These are phyloP conservation scores for Cercocebus atys DNA, from an alignment of 2,113 vertebrate species.

Conservation along the genomic window DNA sequence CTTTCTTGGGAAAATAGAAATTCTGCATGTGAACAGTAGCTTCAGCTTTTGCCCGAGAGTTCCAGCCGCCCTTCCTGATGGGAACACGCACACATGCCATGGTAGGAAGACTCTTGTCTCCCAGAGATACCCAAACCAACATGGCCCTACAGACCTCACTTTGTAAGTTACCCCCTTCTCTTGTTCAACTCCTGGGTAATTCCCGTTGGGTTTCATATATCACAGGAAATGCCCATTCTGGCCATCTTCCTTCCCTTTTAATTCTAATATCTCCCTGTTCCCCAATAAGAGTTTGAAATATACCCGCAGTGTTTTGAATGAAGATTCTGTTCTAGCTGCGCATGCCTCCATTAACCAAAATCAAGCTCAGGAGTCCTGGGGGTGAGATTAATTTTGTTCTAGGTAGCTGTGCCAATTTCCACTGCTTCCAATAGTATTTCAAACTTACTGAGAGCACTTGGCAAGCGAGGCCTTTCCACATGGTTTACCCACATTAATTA, in stretches of 20 bases:
- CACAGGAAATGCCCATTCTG: background rate
- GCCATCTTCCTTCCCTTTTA: background rate
- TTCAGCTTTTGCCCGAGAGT: background rate
- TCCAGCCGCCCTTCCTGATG: background rate
- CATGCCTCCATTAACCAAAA: slow-evolving; percentile 43
- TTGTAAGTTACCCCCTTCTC: background rate
- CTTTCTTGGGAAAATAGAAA: background rate
- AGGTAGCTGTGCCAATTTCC: slow-evolving; percentile 8
- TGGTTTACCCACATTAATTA: slow-evolving; percentile 58
- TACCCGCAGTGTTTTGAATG: background rate
- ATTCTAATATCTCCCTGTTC: background rate
- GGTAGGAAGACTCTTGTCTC: background rate
- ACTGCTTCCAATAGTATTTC: slow-evolving; percentile 50
- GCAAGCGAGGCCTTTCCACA: slow-evolving; percentile 50
- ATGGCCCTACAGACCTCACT: background rate
- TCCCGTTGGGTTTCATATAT: background rate
- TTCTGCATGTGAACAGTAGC: background rate
- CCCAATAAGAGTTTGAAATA: background rate
- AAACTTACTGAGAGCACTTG: slow-evolving; percentile 37
- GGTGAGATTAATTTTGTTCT: slow-evolving; percentile 43
- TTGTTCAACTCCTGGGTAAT: background rate
- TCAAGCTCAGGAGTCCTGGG: slow-evolving; percentile 37
- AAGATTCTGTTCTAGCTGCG: slow-evolving; percentile 29
- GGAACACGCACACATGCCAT: too few species aligned
- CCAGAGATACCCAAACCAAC: background rate